Evolutionary conservation across 2,797 vertebrate genomes (phyloP).

Genomic region (Melanotaenia trifasciata): DNA sequence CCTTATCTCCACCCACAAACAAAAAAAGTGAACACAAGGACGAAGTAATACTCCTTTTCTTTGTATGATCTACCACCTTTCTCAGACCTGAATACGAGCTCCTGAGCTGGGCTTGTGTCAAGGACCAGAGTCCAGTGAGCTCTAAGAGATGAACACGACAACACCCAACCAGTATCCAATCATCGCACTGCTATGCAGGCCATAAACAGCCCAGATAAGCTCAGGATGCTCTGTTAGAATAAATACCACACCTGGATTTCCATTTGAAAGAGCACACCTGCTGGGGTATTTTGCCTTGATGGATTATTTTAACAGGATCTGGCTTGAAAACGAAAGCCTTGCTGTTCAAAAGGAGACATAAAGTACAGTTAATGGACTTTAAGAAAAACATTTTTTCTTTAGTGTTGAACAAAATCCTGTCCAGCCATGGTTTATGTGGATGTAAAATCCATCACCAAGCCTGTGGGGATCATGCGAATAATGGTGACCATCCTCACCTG

Average conservation of each 20-base stretch:
- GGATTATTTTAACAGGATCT: constrained; percentile 35
- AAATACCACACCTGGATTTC: constrained; percentile 38
- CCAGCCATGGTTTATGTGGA: constrained; percentile 63
- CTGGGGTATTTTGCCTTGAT: constrained; percentile 11
- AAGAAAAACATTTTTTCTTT: constrained; percentile 5
- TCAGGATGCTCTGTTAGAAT: constrained; percentile 43
- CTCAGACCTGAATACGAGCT: constrained; percentile 7
- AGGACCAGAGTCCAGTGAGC: constrained; percentile 73
- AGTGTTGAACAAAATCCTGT: constrained; percentile 8
- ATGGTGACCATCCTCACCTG: constrained; percentile 81
- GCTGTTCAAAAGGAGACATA: not conserved
- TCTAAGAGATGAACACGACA: constrained; percentile 40
- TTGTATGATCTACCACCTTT: constrained; percentile 3
- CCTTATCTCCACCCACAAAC: not conserved
- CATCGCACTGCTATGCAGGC: constrained; percentile 10
- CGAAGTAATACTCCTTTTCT: not conserved
- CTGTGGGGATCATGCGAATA: constrained; percentile 82
- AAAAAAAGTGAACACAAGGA: constrained; percentile 2
- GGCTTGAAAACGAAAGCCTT: constrained; percentile 1
- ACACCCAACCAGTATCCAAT: constrained; percentile 64
- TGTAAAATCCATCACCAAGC: constrained; percentile 62
- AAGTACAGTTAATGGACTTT: constrained; percentile 14
- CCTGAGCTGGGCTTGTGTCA: constrained; percentile 3
- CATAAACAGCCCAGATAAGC: constrained; percentile 74
- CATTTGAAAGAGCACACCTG: constrained; percentile 29